Evolutionary conservation across 2,113 vertebrate genomes (phyloP).

Genomic region (Synodontis membranacea): DNA sequence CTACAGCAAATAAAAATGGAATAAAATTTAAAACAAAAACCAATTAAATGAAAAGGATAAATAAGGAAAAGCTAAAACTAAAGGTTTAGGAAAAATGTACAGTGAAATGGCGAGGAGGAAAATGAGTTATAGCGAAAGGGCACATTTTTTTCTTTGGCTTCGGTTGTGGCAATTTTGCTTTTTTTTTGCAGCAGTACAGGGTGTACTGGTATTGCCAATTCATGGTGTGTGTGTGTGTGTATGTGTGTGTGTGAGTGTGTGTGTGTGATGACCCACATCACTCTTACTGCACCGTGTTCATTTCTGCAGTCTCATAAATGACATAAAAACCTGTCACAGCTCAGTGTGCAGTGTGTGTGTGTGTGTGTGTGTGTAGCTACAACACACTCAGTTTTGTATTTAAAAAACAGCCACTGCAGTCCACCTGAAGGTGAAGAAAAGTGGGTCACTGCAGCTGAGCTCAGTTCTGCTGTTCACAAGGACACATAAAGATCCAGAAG

Average conservation of each 20-base stretch:
- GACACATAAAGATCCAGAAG: slow-evolving; percentile 4
- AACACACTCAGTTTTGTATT: background rate
- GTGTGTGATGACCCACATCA: background rate
- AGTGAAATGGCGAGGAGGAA: background rate
- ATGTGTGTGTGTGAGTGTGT: background rate
- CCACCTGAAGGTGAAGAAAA: slow-evolving; percentile 46
- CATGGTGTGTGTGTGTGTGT: background rate
- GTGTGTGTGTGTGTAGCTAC: background rate
- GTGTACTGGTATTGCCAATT: background rate
- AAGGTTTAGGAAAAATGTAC: background rate
- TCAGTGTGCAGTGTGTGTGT: background rate
- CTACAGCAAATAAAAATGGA: background rate
- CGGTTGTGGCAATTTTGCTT: background rate
- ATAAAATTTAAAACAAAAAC: background rate
- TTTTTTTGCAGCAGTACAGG: background rate
- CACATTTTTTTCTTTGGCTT: background rate
- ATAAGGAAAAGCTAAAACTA: background rate
- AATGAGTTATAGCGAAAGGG: background rate
- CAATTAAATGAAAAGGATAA: background rate
- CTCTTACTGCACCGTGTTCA: background rate
- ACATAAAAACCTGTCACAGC: background rate
- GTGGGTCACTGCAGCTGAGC: slow-evolving; percentile 37
- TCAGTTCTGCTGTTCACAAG: slow-evolving; percentile 13
- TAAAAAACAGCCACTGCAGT: slow-evolving; percentile 7
- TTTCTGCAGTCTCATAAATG: background rate